These are phyloP conservation scores for Oryzias sinensis DNA, from an alignment of 2,797 vertebrate species.

Conservation along the genomic window DNA sequence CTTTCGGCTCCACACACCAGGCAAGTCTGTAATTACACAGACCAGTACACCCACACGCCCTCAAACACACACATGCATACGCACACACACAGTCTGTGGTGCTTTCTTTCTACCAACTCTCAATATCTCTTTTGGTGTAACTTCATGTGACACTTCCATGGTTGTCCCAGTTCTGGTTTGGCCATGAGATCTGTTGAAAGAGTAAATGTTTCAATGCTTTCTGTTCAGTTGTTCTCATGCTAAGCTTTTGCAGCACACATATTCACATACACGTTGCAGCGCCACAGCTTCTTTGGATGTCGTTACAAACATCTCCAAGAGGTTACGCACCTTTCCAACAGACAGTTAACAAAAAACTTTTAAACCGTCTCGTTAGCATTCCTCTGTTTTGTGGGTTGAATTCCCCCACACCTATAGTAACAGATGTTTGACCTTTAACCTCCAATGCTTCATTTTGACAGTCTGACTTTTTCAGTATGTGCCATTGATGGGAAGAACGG, in stretches of 20 bases:
- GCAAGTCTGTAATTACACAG: slow-evolving; percentile 76
- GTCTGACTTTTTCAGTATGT: neutral
- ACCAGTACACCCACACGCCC: slow-evolving; percentile 47
- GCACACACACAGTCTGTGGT: slow-evolving; percentile 51
- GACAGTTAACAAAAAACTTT: slow-evolving; percentile 36
- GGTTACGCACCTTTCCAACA: slow-evolving; percentile 34
- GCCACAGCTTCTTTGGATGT: slow-evolving; percentile 17
- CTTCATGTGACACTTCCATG: slow-evolving; percentile 65
- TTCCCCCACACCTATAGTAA: slow-evolving; percentile 36
- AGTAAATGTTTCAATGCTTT: slow-evolving; percentile 52
- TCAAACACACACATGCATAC: slow-evolving; percentile 13
- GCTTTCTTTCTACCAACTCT: slow-evolving; percentile 20
- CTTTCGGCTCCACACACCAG: slow-evolving; percentile 76
- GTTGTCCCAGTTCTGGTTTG: slow-evolving; percentile 65
- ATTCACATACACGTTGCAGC: slow-evolving; percentile 16
- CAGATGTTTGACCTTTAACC: slow-evolving; percentile 49
- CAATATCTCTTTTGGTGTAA: slow-evolving; percentile 32
- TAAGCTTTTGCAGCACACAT: slow-evolving; percentile 20
- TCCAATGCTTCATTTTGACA: slow-evolving; percentile 17
- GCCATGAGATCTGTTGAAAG: slow-evolving; percentile 62
- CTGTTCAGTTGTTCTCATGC: slow-evolving; percentile 43
- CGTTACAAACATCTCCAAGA: slow-evolving; percentile 36
- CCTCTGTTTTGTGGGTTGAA: slow-evolving; percentile 16
- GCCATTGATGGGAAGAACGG: too few relatives aligned
- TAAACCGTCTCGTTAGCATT: slow-evolving; percentile 37